A percentile compares a stretch with the other conserved stretches of the same genome.
Conservation (phyloP, 2,797 vertebrate species). For the Diceros bicornis region DNA sequence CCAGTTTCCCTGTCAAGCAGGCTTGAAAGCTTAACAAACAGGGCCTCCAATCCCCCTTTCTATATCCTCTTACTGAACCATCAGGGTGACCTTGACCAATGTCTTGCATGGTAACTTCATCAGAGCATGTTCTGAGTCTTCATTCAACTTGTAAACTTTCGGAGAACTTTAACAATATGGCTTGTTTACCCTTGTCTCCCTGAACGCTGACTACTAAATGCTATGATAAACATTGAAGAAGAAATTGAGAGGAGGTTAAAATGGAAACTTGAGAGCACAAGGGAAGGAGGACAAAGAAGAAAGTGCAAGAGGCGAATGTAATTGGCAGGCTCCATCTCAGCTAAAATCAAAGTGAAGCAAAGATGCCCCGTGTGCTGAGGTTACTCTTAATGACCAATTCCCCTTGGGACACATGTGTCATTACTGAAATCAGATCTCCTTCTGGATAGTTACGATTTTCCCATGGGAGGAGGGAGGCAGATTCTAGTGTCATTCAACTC, state of each 20-base stretch:
- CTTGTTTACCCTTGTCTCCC: neutral
- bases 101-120: neutral
- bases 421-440: neutral
- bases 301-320: neutral
- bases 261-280: neutral
- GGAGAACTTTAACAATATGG: neutral
- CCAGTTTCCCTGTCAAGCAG: neutral
- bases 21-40: neutral
- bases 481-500: neutral
- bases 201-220: neutral
- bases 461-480: neutral
- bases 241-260: neutral
- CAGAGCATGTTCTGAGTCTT: neutral
- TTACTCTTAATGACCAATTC: neutral
- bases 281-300: neutral
- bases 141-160: neutral
- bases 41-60: neutral
- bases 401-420: neutral
- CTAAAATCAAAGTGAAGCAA: neutral
- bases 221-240: neutral
- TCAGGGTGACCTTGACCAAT: neutral
- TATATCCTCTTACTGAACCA: neutral
- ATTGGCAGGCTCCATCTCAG: neutral
- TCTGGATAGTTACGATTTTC: neutral
- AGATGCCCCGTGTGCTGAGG: neutral